Percentiles rank a stretch among this genome's conserved stretches.
Evolutionary conservation across 2,888 invertebrate genomes (phyloP).

Genomic region (Tiliacea citrago): DNA sequence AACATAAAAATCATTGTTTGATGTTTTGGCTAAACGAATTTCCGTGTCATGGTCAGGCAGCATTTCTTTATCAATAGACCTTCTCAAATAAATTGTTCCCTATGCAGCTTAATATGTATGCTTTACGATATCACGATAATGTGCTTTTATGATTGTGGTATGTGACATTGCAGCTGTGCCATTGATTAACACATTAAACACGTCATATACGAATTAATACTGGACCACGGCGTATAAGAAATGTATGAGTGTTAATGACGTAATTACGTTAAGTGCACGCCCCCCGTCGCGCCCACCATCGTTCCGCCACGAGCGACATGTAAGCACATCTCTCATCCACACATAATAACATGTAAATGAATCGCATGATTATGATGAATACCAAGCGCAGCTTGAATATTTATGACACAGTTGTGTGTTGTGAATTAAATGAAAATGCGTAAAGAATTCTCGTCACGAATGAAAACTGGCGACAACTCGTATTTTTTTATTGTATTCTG

Average conservation of each 20-base stretch:
- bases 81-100: constrained; percentile 22
- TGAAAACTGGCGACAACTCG: constrained; percentile 68
- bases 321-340: constrained; percentile 71
- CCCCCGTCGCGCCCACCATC: constrained; percentile 34
- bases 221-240: constrained; percentile 28
- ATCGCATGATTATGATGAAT: constrained; percentile 85
- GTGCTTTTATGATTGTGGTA: constrained; percentile 7
- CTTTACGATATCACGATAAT: constrained; percentile 3
- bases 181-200: constrained; percentile 23
- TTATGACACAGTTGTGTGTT: constrained; percentile 77
- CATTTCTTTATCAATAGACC: constrained; percentile 36
- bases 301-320: constrained; percentile 35
- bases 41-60: constrained; percentile 46
- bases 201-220: constrained; percentile 37
- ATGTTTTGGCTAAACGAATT: constrained; percentile 44
- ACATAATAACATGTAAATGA: constrained; percentile 86
- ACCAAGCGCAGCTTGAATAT: constrained; percentile 82
- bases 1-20: constrained; percentile 39
- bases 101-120: constrained; percentile 10
- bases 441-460: constrained; percentile 74
- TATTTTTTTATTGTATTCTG: constrained; percentile 67
- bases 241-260: constrained; percentile 47
- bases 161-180: background rate
- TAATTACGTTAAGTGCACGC: constrained; percentile 46
- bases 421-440: constrained; percentile 77